Percentiles rank a stretch among this genome's conserved stretches.
phyloP scores from a whole-genome alignment of 2,797 vertebrate species.

The Harpagifer antarcticus region DNA sequence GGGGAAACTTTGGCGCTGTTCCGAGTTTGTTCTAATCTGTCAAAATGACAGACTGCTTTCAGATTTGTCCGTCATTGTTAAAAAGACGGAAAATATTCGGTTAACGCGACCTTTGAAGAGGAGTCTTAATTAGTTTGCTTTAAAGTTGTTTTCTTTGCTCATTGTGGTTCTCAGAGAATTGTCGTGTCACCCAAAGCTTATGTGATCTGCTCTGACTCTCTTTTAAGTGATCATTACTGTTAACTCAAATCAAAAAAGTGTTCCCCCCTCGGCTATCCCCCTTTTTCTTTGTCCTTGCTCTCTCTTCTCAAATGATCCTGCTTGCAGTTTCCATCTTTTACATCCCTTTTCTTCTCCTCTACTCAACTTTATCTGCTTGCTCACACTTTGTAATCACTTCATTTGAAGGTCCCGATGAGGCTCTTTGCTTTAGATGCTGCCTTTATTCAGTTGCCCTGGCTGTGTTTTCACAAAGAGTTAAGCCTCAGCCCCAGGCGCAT shows the following conservation, averaged over 20 bases:
- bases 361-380: constrained; percentile 19
- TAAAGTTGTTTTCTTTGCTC: constrained; percentile 52
- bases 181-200: constrained; percentile 38
- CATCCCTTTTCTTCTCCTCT: neutral
- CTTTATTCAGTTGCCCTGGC: constrained; percentile 15
- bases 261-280: neutral
- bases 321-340: neutral
- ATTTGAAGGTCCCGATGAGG: constrained; percentile 19
- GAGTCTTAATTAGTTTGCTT: constrained; percentile 51
- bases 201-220: constrained; percentile 32
- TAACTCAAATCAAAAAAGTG: constrained; percentile 55
- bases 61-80: no score
- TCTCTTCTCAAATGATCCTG: neutral
- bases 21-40: no score
- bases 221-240: constrained; percentile 41
- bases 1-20: no score
- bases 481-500: constrained; percentile 38
- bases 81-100: no score
- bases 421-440: constrained; percentile 29
- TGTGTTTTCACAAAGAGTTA: constrained; percentile 41
- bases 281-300: neutral
- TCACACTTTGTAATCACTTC: constrained; percentile 21
- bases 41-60: no score
- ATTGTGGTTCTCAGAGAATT: constrained; percentile 50
- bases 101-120: no score